A percentile compares a stretch with the other conserved stretches of the same genome.
phyloP scores from a whole-genome alignment of 2,888 invertebrate genomes.

The Nomada hirtipes region DNA sequence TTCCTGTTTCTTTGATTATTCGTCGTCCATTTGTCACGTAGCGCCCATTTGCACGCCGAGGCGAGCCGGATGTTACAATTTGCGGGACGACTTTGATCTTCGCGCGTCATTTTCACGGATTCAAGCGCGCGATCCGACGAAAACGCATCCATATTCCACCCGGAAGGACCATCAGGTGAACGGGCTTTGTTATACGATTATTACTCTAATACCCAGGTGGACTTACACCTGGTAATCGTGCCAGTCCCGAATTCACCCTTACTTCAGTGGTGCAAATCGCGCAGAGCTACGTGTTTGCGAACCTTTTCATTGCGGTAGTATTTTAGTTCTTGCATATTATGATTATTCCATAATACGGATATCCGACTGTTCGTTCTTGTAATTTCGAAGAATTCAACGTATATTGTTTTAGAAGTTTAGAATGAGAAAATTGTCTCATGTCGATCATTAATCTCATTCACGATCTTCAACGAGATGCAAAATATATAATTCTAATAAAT shows the following conservation, averaged over 20 bases:
- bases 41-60: background rate
- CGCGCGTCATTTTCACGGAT: background rate
- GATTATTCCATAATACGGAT: no score
- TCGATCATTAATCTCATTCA: no score
- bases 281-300: constrained; percentile 39
- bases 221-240: constrained; percentile 64
- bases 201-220: constrained; percentile 79
- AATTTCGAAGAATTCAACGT: no score
- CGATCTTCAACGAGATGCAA: no score
- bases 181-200: constrained; percentile 83
- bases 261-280: constrained; percentile 47
- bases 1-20: constrained; percentile 38
- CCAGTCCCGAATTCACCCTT: constrained; percentile 37
- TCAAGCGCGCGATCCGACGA: constrained; percentile 44
- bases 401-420: no score
- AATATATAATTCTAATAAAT: no score
- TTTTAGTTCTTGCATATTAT: no score
- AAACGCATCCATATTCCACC: constrained; percentile 71
- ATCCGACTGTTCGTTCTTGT: no score
- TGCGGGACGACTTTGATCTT: constrained; percentile 25
- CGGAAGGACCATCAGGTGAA: constrained; percentile 81
- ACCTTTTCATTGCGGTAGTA: background rate
- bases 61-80: constrained; percentile 14
- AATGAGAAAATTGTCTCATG: no score
- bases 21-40: constrained; percentile 33